Conservation (phyloP, 2,888 invertebrate species). For the Pheosia tremula region DNA sequence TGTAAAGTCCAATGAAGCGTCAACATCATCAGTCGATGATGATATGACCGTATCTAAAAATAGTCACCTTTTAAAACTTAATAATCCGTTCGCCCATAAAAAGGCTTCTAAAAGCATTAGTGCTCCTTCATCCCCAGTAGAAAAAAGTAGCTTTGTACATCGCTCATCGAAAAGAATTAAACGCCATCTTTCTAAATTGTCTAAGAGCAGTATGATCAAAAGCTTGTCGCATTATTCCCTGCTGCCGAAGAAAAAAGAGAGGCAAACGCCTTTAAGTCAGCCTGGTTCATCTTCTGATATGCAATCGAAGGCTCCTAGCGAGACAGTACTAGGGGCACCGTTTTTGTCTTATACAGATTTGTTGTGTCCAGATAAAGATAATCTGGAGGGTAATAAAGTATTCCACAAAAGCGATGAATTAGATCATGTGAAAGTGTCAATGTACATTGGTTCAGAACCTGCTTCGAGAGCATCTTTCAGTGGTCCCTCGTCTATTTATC, state of each 20-base stretch:
- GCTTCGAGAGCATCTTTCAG: conserved; percentile 70
- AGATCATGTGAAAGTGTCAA: conserved; percentile 60
- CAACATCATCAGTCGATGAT: conserved; percentile 42
- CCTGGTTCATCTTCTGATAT: conserved; percentile 71
- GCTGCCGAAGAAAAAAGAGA: conserved; percentile 69
- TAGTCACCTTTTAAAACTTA: conserved; percentile 66
- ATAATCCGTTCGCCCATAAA: conserved; percentile 73
- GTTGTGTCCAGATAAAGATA: conserved; percentile 66
- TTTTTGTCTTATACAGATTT: conserved; percentile 79
- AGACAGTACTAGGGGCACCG: conserved; percentile 81
- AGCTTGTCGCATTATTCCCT: conserved; percentile 77
- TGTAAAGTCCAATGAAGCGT: conserved; percentile 36
- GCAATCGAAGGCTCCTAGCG: conserved; percentile 70
- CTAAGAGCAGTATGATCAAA: conserved; percentile 77
- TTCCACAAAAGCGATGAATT: conserved; percentile 70
- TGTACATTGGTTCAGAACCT: conserved; percentile 80
- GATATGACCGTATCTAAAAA: conserved; percentile 64
- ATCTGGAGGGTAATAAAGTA: conserved; percentile 50
- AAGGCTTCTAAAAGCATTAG: conserved; percentile 71
- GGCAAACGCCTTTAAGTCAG: conserved; percentile 63
- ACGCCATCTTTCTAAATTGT: conserved; percentile 69
- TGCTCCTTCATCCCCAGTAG: conserved; percentile 75
- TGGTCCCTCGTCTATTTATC: conserved; percentile 54
- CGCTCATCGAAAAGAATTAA: conserved; percentile 75
- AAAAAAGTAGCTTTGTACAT: conserved; percentile 71